Evolutionary conservation across 2,113 vertebrate genomes (phyloP).

Genomic region (Caranx melampygus): DNA sequence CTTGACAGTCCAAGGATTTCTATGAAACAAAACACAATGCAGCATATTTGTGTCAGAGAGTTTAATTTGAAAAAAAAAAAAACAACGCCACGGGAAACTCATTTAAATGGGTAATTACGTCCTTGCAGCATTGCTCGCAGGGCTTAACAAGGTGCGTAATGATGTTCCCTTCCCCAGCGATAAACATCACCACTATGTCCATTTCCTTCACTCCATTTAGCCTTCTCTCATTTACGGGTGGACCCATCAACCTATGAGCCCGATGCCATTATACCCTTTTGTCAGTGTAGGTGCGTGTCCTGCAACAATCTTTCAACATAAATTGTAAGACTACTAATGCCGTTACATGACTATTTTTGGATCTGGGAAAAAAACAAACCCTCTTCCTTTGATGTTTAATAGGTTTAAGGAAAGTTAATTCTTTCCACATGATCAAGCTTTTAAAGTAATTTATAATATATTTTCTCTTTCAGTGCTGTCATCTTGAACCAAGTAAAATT

Average conservation of each 20-base stretch:
- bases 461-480: conserved; percentile 14
- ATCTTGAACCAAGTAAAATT: conserved; percentile 11
- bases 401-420: conserved; percentile 31
- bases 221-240: conserved; percentile 57
- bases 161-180: conserved; percentile 72
- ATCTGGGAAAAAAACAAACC: conserved; percentile 5
- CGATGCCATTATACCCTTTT: conserved; percentile 48
- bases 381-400: conserved; percentile 29
- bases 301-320: conserved; percentile 34
- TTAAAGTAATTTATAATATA: conserved; percentile 28
- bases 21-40: conserved; percentile 57
- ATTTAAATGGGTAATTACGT: conserved; percentile 80
- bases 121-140: conserved; percentile 67
- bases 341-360: conserved; percentile 28
- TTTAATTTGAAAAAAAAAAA: conserved; percentile 67
- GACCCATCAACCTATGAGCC: conserved; percentile 50
- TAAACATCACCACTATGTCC: conserved; percentile 76
- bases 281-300: conserved; percentile 25
- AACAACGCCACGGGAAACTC: conserved; percentile 65
- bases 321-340: conserved; percentile 38
- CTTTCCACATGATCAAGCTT: conserved; percentile 41
- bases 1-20: conserved; percentile 45
- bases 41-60: conserved; percentile 63
- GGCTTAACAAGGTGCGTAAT: conserved; percentile 82
- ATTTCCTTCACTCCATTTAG: conserved; percentile 73